Conservation (phyloP, 2,113 vertebrate genomes). For the Malurus melanocephalus region DNA sequence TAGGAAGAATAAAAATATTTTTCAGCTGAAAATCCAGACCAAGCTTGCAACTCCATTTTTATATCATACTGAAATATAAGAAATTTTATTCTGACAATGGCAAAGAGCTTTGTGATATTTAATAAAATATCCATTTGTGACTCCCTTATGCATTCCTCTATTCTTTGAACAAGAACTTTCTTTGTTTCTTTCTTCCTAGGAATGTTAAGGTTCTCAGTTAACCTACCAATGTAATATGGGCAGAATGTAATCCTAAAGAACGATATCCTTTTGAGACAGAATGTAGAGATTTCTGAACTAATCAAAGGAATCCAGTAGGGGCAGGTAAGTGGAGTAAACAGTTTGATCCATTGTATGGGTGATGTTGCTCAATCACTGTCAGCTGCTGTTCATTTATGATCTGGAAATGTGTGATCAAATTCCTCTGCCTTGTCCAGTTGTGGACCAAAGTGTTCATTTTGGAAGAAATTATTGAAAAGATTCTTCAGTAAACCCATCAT, state of each 20-base stretch:
- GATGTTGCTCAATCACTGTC: background rate
- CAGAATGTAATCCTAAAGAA: background rate
- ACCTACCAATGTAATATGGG: background rate
- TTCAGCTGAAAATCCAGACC: background rate
- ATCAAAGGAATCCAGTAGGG: background rate
- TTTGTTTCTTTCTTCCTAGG: background rate
- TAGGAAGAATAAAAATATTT: background rate
- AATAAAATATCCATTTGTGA: background rate
- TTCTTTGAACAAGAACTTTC: background rate
- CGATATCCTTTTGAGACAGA: background rate
- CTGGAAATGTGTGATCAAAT: background rate
- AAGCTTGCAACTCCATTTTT: background rate
- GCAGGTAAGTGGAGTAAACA: background rate
- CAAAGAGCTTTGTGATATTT: background rate
- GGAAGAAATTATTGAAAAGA: background rate
- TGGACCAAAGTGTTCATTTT: background rate
- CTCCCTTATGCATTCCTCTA: background rate
- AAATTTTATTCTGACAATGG: background rate
- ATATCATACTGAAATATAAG: background rate
- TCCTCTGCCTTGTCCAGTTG: background rate
- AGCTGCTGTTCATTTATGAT: background rate
- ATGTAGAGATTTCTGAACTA: background rate
- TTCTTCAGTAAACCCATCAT: background rate
- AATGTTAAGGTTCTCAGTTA: background rate
- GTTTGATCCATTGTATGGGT: background rate